phyloP scores from a whole-genome alignment of 2,113 vertebrate species.

The Notiomystis cincta region DNA sequence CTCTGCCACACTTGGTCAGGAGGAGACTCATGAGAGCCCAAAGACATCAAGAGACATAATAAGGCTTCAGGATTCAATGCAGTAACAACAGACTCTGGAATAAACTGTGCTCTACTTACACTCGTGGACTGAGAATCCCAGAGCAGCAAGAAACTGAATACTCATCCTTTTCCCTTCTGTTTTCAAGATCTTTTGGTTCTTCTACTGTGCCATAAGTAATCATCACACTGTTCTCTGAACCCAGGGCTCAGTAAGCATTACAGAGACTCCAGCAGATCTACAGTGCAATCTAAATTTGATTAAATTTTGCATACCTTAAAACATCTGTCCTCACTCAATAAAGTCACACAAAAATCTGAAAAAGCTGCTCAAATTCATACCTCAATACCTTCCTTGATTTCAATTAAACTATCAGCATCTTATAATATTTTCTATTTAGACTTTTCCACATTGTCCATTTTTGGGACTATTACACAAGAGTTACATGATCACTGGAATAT shows the following conservation, averaged over 20 bases:
- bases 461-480: neutral
- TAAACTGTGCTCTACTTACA: neutral
- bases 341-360: neutral
- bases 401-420: neutral
- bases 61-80: neutral
- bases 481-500: neutral
- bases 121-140: neutral
- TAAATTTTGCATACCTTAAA: neutral
- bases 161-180: neutral
- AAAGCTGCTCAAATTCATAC: neutral
- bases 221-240: neutral
- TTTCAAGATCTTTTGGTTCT: neutral
- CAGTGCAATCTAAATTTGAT: neutral
- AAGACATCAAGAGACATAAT: neutral
- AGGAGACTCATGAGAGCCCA: neutral
- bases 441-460: neutral
- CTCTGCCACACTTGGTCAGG: neutral
- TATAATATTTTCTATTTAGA: neutral
- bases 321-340: neutral
- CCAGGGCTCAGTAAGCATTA: neutral
- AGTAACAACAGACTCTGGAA: neutral
- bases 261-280: neutral
- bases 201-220: neutral
- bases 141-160: neutral
- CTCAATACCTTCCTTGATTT: neutral